Evolutionary conservation across 2,888 invertebrate species (phyloP), one percentile per base, ranked within the genome.

Genomic region (Acleris emargana): DNA sequence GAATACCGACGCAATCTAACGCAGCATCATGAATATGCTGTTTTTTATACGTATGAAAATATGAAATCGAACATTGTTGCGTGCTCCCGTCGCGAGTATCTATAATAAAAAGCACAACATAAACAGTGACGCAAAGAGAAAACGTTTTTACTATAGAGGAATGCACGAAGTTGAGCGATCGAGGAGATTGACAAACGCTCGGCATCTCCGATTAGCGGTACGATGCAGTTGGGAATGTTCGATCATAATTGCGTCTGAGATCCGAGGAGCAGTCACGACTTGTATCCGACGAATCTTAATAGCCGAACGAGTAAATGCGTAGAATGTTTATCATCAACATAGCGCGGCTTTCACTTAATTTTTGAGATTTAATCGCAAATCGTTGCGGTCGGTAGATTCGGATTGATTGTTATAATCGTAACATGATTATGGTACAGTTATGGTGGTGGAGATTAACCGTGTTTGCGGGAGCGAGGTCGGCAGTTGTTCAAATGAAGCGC

Each of bases 401-500:
- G 38, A 38, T 38, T 38, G 38, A 38, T 38, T 38, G 45, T 45
- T 45, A 45, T 54, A 55, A 64, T 64, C 64, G 32, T 54, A 50
- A 64, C 58, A 47, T 53, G 54, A 64, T 64, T 64, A 59, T 54
- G 43, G 54, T 54, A 59, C 59, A 55, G 64, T 64, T 64, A 64
- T 45, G 28, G 64, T 59, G 53, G 47, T 42, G 54, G 49, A 50
- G 53, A 59, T 59, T 32, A 49, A 59, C 59, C 58, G 58, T 54
- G 64, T 64, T 64, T 49, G 59, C 54, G 54, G 17, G 47, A 42
- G 38, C 38, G 47, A 43, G 51, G 47, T 18, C 62, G 64, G 71
- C 86, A 86, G 79, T 83, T 86, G 86, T 83, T 78, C 81, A 86
- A 86, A 86, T 75, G 67, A 73, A 68, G 62, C 69, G 54, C 68